phyloP scores from a whole-genome alignment of 2,888 invertebrate genomes.

The Carabus problematicus region DNA sequence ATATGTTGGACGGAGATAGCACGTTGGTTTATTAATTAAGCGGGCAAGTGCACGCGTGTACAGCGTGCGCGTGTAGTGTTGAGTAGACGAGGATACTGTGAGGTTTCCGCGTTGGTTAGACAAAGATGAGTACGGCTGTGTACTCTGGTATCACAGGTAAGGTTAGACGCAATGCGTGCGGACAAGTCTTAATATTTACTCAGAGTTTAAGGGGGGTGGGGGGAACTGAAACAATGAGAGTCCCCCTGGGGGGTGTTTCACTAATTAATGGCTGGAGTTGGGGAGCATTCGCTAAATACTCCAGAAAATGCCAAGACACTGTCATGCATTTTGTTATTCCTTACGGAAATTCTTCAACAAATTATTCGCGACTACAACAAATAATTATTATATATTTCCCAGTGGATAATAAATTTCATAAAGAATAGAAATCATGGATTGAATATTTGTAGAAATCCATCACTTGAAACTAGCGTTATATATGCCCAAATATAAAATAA shows the following conservation, averaged over 20 bases:
- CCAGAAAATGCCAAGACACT: slow-evolving; percentile 39
- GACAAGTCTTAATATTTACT: slow-evolving; percentile 43
- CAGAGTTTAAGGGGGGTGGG: slow-evolving; percentile 29
- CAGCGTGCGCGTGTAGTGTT: neutral
- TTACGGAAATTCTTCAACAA: slow-evolving; percentile 9
- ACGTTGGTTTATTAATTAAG: slow-evolving; percentile 27
- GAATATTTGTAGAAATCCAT: too few relatives aligned
- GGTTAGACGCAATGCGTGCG: slow-evolving; percentile 48
- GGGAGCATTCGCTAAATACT: slow-evolving; percentile 37
- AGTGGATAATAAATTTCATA: too few relatives aligned
- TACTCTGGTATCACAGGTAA: slow-evolving; percentile 48
- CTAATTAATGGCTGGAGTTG: slow-evolving; percentile 60
- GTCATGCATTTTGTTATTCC: slow-evolving; percentile 30
- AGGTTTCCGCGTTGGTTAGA: slow-evolving; percentile 6
- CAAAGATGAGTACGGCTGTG: slow-evolving; percentile 43
- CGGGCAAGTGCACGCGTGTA: slow-evolving; percentile 18
- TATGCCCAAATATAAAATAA: too few relatives aligned
- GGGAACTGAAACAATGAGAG: slow-evolving; percentile 46
- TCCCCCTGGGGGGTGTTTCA: slow-evolving; percentile 60
- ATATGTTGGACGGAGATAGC: slow-evolving; percentile 21
- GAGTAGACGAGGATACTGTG: slow-evolving; percentile 9
- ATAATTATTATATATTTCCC: too few relatives aligned
- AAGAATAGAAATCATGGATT: too few relatives aligned
- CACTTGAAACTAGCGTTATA: neutral
- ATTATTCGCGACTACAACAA: too few relatives aligned